Base-by-base conservation (phyloP, 2,113 vertebrate genomes). In the Illadopsis cleaveri region DNA sequence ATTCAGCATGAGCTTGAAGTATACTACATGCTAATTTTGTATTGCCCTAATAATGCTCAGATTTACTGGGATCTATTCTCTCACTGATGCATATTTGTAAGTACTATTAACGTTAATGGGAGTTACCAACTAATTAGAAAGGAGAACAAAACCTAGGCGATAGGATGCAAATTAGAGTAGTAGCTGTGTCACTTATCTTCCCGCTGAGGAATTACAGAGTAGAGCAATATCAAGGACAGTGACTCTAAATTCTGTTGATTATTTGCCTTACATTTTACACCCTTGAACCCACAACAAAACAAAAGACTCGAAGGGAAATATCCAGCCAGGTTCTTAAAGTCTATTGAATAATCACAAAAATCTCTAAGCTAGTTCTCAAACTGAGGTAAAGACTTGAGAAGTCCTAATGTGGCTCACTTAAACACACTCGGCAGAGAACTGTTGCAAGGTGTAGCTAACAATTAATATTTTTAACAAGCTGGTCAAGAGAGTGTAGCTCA, bases 51-150 rank as follows among this genome's bases (percentile, higher is more conserved):
- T 97, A 97, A 97, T 83, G 92, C 83, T 93, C 90, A 95, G 94
- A 97, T 97, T 97, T 97, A 97, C 73, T 85, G 91, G 89, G 85
- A 95, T 96, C 97, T 96, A 89, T 91, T 97, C 76, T 98, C 97
- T 96, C 90, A 64, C 94, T 97, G 95, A 92, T 88, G 94, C 86
- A 69, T 76, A 76, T 96, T 97, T 95, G 89, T 96, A 97, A 97
- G 95, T 95, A 96, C 94, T 97, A 97, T 96, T 98, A 97, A 97
- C 82, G 71, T 97, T 96, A 97, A 97, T 95, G 94, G 93, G 89
- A 97, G 96, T 94, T 96, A 97, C 95, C 89, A 96, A 96, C 96
- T 97, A 98, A 95, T 96, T 97, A 95, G 95, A 94, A 94, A 97
- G 80, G 79, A 93, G 94, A 97, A 96, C 82, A 95, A 95, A 96